Percentiles rank a stretch among this genome's conserved stretches.
Conservation (phyloP, 2,113 vertebrate species). For the Anser cygnoides region DNA sequence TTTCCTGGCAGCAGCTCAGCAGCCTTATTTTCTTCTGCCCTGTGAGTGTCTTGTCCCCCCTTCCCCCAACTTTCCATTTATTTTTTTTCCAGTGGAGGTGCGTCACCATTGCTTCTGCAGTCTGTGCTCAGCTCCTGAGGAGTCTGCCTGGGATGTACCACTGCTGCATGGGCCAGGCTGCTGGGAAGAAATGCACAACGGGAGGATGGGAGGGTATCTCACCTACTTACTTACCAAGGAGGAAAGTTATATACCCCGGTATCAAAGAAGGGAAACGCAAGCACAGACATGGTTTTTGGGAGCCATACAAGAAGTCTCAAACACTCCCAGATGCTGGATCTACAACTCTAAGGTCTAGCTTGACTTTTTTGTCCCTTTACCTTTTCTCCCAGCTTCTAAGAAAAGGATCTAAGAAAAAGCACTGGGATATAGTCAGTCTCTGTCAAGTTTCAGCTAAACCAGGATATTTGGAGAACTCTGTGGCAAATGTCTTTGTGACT, state of each 20-base stretch:
- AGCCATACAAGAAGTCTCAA: not conserved
- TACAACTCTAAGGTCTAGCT: not conserved
- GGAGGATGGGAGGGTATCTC: rapidly evolving
- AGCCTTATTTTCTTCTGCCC: not conserved
- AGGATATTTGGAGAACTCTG: not conserved
- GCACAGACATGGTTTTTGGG: not conserved
- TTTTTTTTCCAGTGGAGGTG: not conserved
- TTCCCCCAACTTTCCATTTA: rapidly evolving
- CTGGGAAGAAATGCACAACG: not conserved
- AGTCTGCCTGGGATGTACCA: rapidly evolving
- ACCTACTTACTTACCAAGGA: not conserved
- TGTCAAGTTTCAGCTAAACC: not conserved
- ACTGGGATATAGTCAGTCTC: rapidly evolving
- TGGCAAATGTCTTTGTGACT: not conserved
- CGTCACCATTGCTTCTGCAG: not conserved
- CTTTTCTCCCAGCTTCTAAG: not conserved
- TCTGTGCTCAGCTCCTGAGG: not conserved
- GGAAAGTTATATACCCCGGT: not conserved
- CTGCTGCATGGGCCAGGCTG: not conserved
- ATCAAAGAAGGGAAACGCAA: not conserved
- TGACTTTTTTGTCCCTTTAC: not conserved
- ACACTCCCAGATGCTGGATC: not conserved
- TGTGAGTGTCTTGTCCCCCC: not conserved
- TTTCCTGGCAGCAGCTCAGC: not conserved
- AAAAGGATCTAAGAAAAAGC: not conserved